phyloP scores from a whole-genome alignment of 2,888 invertebrate species.

The Nephrotoma guestfalica region DNA sequence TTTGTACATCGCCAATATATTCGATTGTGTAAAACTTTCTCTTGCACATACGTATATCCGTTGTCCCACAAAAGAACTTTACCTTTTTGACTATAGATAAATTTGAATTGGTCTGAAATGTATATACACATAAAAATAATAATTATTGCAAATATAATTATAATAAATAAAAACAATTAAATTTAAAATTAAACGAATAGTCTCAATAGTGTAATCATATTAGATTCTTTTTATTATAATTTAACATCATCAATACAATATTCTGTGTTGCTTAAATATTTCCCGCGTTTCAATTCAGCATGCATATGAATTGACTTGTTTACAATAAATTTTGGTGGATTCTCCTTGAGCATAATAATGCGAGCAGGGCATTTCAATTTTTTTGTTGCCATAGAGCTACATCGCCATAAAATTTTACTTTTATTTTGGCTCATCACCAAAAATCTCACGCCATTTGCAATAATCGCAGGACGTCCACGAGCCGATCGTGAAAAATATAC shows the following conservation, averaged over 20 bases:
- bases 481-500: slow-evolving; percentile 31
- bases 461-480: slow-evolving; percentile 31
- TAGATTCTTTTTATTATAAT: background rate
- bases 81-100: slow-evolving; percentile 27
- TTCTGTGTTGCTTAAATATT: slow-evolving; percentile 18
- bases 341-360: slow-evolving; percentile 30
- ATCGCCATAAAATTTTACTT: slow-evolving; percentile 32
- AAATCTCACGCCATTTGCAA: slow-evolving; percentile 32
- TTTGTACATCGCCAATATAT: slow-evolving; percentile 31
- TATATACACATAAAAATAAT: background rate
- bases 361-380: slow-evolving; percentile 32
- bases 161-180: background rate
- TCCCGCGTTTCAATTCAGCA: slow-evolving; percentile 30
- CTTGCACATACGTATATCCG: slow-evolving; percentile 26
- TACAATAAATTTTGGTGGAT: slow-evolving; percentile 30
- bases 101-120: slow-evolving; percentile 1
- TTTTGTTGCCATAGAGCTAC: slow-evolving; percentile 33
- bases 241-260: background rate
- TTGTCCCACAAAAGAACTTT: slow-evolving; percentile 21
- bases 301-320: slow-evolving; percentile 31
- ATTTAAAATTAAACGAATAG: background rate
- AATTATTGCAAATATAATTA: background rate
- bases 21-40: slow-evolving; percentile 25
- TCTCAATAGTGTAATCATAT: background rate
- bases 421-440: slow-evolving; percentile 33